phyloP scores from a whole-genome alignment of 1,140 invertebrate species.

The Drosophila nannoptera region DNA sequence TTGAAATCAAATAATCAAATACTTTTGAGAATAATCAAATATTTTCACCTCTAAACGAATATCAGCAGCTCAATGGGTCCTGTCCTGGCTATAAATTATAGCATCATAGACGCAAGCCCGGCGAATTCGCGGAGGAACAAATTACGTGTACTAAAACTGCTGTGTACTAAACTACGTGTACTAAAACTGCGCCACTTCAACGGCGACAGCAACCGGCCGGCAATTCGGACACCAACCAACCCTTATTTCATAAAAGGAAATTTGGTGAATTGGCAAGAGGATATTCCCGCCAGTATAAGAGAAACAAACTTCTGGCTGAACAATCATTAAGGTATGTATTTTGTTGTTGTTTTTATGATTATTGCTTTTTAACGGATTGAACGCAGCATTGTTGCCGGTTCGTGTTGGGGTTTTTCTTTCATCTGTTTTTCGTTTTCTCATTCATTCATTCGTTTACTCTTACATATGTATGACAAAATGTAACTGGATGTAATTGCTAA shows the following conservation, averaged over 20 bases:
- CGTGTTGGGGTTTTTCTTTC: background rate
- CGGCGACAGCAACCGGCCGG: background rate
- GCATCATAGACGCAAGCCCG: background rate
- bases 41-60: background rate
- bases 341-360: constrained; percentile 17
- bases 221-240: background rate
- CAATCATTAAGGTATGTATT: constrained; percentile 47
- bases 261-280: too few relatives aligned
- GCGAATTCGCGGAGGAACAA: background rate
- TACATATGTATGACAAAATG: constrained; percentile 14
- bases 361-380: constrained; percentile 20
- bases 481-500: constrained; percentile 39
- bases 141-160: constrained; percentile 6
- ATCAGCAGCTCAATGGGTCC: background rate
- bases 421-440: too few relatives aligned
- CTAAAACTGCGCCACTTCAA: constrained; percentile 2
- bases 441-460: background rate
- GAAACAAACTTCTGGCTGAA: constrained; percentile 18
- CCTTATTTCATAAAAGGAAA: background rate
- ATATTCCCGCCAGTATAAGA: background rate
- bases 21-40: too few relatives aligned
- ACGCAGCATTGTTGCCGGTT: constrained; percentile 9
- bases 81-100: constrained; percentile 4
- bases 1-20: too few relatives aligned
- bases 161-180: background rate